Conservation (phyloP, 1,140 invertebrate genomes). For the Nasonia giraulti region DNA sequence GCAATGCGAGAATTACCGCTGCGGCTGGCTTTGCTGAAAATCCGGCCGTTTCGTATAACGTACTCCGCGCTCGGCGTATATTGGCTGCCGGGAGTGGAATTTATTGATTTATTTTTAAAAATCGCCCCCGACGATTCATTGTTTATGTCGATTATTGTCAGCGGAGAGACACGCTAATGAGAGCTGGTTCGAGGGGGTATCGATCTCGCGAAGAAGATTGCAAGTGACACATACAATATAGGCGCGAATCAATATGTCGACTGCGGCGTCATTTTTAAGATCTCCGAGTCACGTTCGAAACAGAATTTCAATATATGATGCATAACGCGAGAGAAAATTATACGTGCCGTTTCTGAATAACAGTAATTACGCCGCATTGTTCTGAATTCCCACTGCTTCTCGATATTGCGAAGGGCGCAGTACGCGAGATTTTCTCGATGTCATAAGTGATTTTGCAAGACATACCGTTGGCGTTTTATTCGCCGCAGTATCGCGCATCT, state of each 20-base stretch:
- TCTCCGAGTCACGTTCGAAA: too few species aligned
- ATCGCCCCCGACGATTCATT: neutral
- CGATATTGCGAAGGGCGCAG: neutral
- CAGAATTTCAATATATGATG: neutral
- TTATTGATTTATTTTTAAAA: constrained; percentile 4
- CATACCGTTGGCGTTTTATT: neutral
- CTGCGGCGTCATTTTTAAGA: too few species aligned
- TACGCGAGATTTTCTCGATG: neutral
- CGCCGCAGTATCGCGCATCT: neutral
- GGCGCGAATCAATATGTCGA: too few species aligned
- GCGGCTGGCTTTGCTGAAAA: neutral
- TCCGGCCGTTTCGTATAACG: neutral
- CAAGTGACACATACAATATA: too few species aligned
- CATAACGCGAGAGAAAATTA: neutral
- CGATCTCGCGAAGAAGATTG: neutral
- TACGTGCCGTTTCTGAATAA: neutral
- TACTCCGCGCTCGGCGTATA: too few species aligned
- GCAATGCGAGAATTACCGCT: neutral
- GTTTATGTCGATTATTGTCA: neutral
- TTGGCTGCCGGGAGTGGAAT: neutral
- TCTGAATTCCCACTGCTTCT: neutral
- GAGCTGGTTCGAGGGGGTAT: neutral
- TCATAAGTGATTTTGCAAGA: neutral
- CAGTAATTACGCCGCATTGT: neutral
- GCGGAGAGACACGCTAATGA: too few species aligned